Base-by-base conservation (phyloP, 1,140 invertebrate species). In the Rhizoglyphus robini region DNA sequence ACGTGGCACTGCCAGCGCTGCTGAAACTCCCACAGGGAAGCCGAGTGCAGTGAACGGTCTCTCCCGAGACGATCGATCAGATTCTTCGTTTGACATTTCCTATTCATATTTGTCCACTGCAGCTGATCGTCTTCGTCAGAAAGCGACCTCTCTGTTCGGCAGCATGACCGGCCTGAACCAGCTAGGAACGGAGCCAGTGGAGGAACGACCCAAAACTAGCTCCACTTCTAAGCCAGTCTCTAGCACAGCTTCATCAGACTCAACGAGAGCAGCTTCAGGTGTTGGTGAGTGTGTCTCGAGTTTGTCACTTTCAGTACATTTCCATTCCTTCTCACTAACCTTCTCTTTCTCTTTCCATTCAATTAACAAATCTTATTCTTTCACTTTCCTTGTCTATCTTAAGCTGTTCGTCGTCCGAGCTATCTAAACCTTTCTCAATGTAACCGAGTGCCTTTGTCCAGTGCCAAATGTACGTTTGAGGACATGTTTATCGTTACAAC, bases 61-160 rank as follows among this genome's bases (percentile, higher is more conserved):
- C 1, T 51, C 30, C 20, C 30, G n/a, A 3, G 4, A 34, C 13
- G 58, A 20, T 25, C 36, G 65, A 66, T 63, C 68, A 15, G 69
- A 70, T 36, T 69, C 69, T 41, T 68, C 68, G 18, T 68, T 66
- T 61, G 69, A 70, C 49, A 59, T 70, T 41, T 68, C 66, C 34
- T 63, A 58, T 46, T 58, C 65, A 38, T 63, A 58, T 36, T 58
- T 63, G 18, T 59, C 65, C 31, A 38, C 51, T 32, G 61, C 58
- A 51, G 29, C 65, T 47, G 58, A 65, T 57, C 41, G 59, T 38
- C 27, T 59, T 63, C 1, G 66, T 68, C 48, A 68, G 70, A 57
- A 57, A 31, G 63, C 63, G 25, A 27, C 5, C 11, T 49, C 41
- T 23, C 23, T 64, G 11, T 51, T 64, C 13, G 47, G 63, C 15